Evolutionary conservation across 2,113 vertebrate genomes (phyloP).

Genomic region (Nymphicus hollandicus): DNA sequence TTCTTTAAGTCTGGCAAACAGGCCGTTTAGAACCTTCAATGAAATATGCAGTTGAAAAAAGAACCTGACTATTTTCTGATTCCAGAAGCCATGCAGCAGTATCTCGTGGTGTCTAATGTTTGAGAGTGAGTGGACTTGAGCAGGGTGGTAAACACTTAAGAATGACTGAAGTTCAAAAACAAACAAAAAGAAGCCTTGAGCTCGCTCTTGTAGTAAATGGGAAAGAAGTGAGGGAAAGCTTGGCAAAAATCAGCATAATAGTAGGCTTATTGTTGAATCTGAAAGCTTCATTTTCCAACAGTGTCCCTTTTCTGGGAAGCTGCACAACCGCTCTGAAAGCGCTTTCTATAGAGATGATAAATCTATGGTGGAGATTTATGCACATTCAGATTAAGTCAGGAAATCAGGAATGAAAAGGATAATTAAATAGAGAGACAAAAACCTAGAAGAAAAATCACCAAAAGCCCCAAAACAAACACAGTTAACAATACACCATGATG

Average conservation of each 20-base stretch:
- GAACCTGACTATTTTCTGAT: background rate
- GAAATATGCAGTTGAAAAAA: background rate
- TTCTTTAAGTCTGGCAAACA: background rate
- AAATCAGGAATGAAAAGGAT: conserved; percentile 62
- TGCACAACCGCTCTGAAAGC: conserved; percentile 50
- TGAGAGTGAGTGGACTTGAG: conserved; percentile 20
- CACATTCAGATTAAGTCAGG: conserved; percentile 66
- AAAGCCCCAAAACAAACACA: conserved; percentile 33
- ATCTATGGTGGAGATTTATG: conserved; percentile 59
- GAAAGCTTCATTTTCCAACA: conserved; percentile 59
- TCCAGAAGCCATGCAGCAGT: background rate
- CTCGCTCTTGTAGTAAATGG: conserved; percentile 36
- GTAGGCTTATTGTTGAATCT: conserved; percentile 58
- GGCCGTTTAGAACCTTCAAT: background rate
- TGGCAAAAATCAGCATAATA: conserved; percentile 68
- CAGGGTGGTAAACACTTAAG: conserved; percentile 44
- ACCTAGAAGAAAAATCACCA: conserved; percentile 61
- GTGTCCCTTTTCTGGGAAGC: conserved; percentile 50
- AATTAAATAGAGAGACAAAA: conserved; percentile 63
- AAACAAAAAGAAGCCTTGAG: conserved; percentile 59
- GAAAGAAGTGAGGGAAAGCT: conserved; percentile 46
- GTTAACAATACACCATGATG: conserved; percentile 38
- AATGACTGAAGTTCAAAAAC: conserved; percentile 32
- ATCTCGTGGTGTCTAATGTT: background rate
- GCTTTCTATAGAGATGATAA: conserved; percentile 59